These are phyloP conservation scores for Chauna torquata DNA, from an alignment of 2,113 vertebrate genomes.

Conservation along the genomic window DNA sequence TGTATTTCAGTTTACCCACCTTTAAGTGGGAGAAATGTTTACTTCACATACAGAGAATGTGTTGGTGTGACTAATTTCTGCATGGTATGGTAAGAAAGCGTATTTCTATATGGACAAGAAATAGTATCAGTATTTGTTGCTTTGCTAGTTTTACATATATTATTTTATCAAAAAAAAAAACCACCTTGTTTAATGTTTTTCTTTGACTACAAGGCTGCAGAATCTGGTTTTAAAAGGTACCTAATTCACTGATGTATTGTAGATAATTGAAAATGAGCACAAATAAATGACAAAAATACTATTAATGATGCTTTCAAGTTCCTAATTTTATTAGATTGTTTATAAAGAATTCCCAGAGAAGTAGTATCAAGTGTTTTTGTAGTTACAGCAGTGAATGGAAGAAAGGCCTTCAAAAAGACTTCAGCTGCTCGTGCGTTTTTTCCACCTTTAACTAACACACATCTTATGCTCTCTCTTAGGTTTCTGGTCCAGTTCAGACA, in stretches of 20 bases:
- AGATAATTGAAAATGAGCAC: neutral
- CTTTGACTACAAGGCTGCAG: neutral
- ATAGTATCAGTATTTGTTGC: neutral
- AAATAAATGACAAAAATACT: neutral
- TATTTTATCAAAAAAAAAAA: neutral
- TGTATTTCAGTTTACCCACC: neutral
- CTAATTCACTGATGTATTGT: neutral
- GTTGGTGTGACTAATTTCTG: neutral
- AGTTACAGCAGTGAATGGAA: neutral
- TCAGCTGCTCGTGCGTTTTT: neutral
- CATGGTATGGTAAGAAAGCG: neutral
- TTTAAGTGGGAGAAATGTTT: neutral
- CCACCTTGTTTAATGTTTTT: neutral
- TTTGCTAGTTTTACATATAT: neutral
- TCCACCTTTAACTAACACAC: neutral
- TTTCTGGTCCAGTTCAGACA: slow-evolving; percentile 97
- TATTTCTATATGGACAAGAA: neutral
- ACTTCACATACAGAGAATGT: neutral
- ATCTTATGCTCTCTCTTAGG: slow-evolving; percentile 71
- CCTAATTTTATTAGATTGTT: neutral
- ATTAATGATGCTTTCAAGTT: neutral
- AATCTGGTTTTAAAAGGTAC: neutral
- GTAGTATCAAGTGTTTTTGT: neutral
- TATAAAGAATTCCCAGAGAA: neutral
- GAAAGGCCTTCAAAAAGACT: neutral